Percentiles rank a stretch among this genome's conserved stretches.
phyloP scores from a whole-genome alignment of 2,797 vertebrate genomes.

The Chromobotia macracanthus region DNA sequence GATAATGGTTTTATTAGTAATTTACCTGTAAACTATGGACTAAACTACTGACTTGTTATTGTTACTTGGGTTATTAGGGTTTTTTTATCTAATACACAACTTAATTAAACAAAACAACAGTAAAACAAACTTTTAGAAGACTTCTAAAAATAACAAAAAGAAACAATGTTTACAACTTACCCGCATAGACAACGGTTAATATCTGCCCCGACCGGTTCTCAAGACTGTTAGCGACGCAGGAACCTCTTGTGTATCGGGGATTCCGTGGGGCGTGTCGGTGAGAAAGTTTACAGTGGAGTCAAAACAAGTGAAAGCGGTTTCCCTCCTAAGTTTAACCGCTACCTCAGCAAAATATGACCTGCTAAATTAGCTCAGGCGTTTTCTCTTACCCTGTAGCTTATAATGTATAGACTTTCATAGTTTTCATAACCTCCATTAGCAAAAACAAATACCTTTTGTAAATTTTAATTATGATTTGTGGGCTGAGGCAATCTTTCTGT shows the following conservation, averaged over 20 bases:
- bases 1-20: background rate
- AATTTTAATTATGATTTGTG: background rate
- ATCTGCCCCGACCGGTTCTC: slow-evolving; percentile 44
- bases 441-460: background rate
- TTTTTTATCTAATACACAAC: background rate
- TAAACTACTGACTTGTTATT: background rate
- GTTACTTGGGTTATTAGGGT: background rate
- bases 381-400: background rate
- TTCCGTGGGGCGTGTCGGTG: slow-evolving; percentile 73
- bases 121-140: background rate
- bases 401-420: background rate
- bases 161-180: slow-evolving; percentile 7
- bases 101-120: background rate
- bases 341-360: background rate
- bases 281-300: slow-evolving; percentile 68
- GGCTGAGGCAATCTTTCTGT: background rate
- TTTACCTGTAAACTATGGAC: background rate
- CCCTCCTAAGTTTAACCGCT: slow-evolving; percentile 59
- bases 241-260: slow-evolving; percentile 51
- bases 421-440: background rate
- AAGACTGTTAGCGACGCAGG: slow-evolving; percentile 48
- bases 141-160: background rate
- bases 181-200: slow-evolving; percentile 3
- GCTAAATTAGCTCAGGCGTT: background rate
- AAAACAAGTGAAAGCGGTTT: slow-evolving; percentile 39